Conservation (phyloP, 2,797 vertebrate species). For the Sebastes iracundus region DNA sequence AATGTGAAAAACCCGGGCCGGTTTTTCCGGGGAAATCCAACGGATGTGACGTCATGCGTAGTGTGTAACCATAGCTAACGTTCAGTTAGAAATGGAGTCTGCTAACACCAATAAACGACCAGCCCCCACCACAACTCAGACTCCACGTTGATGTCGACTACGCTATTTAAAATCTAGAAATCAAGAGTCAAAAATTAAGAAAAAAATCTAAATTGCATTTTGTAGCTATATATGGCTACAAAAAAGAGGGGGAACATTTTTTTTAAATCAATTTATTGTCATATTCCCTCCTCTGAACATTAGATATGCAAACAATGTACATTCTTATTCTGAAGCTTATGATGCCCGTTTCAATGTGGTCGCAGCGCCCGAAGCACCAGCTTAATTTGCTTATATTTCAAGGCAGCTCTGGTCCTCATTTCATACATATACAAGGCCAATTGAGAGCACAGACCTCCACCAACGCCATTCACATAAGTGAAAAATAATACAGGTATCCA, state of each 20-base stretch:
- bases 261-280: not conserved
- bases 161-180: too few species aligned
- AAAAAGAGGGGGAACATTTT: not conserved
- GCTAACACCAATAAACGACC: too few species aligned
- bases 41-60: too few species aligned
- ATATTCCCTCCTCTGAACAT: not conserved
- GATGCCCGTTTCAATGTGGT: not conserved
- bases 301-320: not conserved
- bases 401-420: not conserved
- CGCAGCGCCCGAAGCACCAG: not conserved
- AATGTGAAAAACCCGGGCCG: too few species aligned
- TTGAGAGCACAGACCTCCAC: not conserved
- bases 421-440: not conserved
- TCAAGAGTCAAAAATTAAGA: too few species aligned
- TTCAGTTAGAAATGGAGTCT: too few species aligned
- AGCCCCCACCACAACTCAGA: too few species aligned
- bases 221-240: not conserved
- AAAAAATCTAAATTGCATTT: too few species aligned
- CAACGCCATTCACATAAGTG: not conserved
- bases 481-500: not conserved
- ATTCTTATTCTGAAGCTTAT: not conserved
- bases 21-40: too few species aligned
- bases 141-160: too few species aligned
- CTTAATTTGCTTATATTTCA: not conserved
- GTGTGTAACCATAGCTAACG: too few species aligned